A percentile compares a stretch with the other conserved stretches of the same genome.
phyloP scores from a whole-genome alignment of 2,888 invertebrate species.

The Aleiodes leptofemur region DNA sequence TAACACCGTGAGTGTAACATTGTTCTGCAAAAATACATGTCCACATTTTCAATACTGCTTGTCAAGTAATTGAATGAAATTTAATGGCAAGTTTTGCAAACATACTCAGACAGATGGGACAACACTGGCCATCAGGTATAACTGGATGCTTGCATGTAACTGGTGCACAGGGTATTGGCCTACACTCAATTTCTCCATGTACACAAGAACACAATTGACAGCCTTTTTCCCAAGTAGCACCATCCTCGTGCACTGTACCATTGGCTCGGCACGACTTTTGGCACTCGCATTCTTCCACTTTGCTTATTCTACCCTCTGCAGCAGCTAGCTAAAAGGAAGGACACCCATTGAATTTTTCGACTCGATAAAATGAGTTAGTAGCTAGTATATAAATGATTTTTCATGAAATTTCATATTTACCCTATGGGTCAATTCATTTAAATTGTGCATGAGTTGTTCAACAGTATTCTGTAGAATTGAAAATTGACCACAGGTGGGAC shows the following conservation, averaged over 20 bases:
- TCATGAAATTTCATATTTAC: conserved; percentile 77
- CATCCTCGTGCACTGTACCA: conserved; percentile 88
- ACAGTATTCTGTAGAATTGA: conserved; percentile 89
- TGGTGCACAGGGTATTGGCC: conserved; percentile 87
- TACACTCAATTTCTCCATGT: conserved; percentile 90
- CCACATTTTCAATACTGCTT: conserved; percentile 3
- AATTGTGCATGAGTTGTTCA: conserved; percentile 86
- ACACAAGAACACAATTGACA: conserved; percentile 93
- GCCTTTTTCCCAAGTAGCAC: conserved; percentile 89
- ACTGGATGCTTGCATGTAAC: conserved; percentile 89
- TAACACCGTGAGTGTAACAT: conserved; percentile 81
- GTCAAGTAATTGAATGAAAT: conserved; percentile 3
- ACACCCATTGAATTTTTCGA: conserved; percentile 60
- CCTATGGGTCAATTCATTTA: conserved; percentile 89
- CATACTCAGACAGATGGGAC: conserved; percentile 91
- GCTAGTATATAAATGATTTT: not conserved
- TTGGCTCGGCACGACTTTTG: conserved; percentile 91
- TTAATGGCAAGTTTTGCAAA: conserved; percentile 56
- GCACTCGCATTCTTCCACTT: conserved; percentile 93
- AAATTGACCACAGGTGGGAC: conserved; percentile 94
- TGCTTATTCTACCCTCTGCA: conserved; percentile 86
- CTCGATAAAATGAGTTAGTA: not conserved
- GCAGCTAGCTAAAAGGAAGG: conserved; percentile 83
- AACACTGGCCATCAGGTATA: conserved; percentile 87
- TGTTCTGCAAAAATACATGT: conserved; percentile 78